Conservation (phyloP, 1,140 invertebrate species). For the Monochamus saltuarius region DNA sequence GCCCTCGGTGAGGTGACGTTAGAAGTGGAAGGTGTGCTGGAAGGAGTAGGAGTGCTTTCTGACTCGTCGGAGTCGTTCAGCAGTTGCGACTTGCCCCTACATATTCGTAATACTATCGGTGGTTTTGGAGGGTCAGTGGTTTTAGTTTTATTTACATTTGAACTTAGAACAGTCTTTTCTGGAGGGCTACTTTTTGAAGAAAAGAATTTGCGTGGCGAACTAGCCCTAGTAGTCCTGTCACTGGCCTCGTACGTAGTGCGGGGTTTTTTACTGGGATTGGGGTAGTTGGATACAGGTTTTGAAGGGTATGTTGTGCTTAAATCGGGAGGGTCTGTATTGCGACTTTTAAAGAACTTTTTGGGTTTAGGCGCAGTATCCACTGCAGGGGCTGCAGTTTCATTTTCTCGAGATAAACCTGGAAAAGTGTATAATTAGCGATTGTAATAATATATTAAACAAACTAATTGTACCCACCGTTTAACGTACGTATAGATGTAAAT, state of each 20-base stretch:
- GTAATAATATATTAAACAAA: background rate
- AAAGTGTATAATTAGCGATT: background rate
- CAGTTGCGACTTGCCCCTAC: constrained; percentile 62
- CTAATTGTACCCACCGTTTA: constrained; percentile 60
- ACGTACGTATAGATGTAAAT: constrained; percentile 84
- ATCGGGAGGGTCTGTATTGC: constrained; percentile 64
- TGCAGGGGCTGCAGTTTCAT: constrained; percentile 29
- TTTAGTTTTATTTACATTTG: constrained; percentile 46
- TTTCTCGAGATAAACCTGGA: constrained; percentile 30
- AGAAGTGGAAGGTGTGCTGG: constrained; percentile 43
- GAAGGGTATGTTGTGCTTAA: constrained; percentile 39
- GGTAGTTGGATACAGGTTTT: constrained; percentile 23
- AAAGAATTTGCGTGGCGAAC: constrained; percentile 44
- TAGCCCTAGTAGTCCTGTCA: constrained; percentile 31
- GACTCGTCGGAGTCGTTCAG: constrained; percentile 53
- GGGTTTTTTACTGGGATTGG: constrained; percentile 18
- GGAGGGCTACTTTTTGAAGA: constrained; percentile 44
- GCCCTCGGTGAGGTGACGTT: constrained; percentile 42
- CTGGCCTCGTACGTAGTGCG: constrained; percentile 35
- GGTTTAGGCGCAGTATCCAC: constrained; percentile 60
- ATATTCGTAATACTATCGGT: constrained; percentile 69
- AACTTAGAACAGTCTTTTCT: constrained; percentile 49
- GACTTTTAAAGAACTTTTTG: constrained; percentile 89
- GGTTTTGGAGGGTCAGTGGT: constrained; percentile 58
- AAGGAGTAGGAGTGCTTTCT: constrained; percentile 46